Base-by-base conservation (phyloP, 2,113 vertebrate species). In the Pelusios castaneus region DNA sequence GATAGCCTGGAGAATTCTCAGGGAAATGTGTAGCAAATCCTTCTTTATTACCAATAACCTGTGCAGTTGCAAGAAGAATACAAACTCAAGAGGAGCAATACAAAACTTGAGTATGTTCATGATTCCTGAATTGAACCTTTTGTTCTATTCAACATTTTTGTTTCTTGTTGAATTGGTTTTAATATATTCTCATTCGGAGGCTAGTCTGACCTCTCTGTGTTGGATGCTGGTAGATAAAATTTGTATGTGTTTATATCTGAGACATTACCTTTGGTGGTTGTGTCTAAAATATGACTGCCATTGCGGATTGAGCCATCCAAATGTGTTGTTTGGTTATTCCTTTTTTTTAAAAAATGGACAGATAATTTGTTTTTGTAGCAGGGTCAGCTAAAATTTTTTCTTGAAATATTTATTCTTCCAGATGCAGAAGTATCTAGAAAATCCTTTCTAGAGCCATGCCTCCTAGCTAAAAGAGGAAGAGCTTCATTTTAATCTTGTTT, bases 81-180 rank as follows among this genome's bases (percentile, higher is more conserved):
- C 88, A 93, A 85, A 84, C 95, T 94, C 94, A 60, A 73, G 34
- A 81, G 88, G 83, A 86, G 70, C 90, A 27, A 41, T 22, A 70
- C 92, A 93, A 94, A 90, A 97, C 94, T 52, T 0, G 1, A 7
- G 1, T 3, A 80, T 87, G 43, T 4, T 95, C 25, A 34, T 25
- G 1, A 70, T 70, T 70, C 93, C 89, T 58, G 88, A 73, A 77
- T n/a, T 86, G 95, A 88, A 51, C 80, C 10, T 94, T 95, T 96
- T 91, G 52, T 95, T 89, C 91, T 89, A 77, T 91, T 95, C 94
- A 91, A 93, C 94, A 91, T 94, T 95, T 52, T 52, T 16, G 51
- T 52, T 47, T 52, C 51, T 52, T 38, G 41, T 89, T 86, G 52
- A n/a, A 31, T 0, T 2, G 31, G 3, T 47, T 49, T 29, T 49